Base-by-base conservation (phyloP, 2,888 invertebrate genomes). In the Drosophila quinaria region DNA sequence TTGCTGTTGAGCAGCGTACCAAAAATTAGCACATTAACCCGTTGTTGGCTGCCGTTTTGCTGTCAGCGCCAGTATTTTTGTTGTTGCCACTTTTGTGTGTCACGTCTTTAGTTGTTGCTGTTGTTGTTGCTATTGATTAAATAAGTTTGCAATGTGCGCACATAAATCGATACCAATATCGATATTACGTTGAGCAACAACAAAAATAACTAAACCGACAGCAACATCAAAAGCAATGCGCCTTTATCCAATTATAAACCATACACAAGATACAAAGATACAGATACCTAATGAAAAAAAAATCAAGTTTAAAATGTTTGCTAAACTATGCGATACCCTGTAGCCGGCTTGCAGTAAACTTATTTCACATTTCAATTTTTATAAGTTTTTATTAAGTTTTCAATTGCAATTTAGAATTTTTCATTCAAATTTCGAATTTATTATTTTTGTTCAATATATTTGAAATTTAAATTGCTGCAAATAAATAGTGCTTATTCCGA, bases 11-110 rank as follows among this genome's bases (percentile, higher is more conserved):
- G 39, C 29, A 75, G 42, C 70, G 64, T 47, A 69, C 76, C 75
- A 70, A 77, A 77, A 80, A 80, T 88, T 86, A 88, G 86, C 86
- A 86, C 86, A 90, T 86, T 90, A 86, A 86, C 86, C 84, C 89
- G 73, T 81, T 78, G 81, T 64, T 64, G 64, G 69, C 67, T 58
- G 70, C 51, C 72, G 50, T 55, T 44, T 44, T 22, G 60, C 58
- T 65, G 73, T 56, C 46, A 55, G 47, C 50, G 50, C 37, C 49
- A 42, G 35, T 22, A 22, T 66, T 63, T 51, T 47, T 19, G 17
- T 41, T 50, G 35, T 29, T 52, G 62, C 29, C 29, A 37, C 58
- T 35, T 50, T 64, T 74, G 44, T 79, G 65, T 80, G 64, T 81
- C 70, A 73, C 47, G 66, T 56, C 19, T 61, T 33, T 39, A 52